These are phyloP conservation scores for Hirundo rustica DNA, from an alignment of 2,797 vertebrate species.

Conservation along the genomic window DNA sequence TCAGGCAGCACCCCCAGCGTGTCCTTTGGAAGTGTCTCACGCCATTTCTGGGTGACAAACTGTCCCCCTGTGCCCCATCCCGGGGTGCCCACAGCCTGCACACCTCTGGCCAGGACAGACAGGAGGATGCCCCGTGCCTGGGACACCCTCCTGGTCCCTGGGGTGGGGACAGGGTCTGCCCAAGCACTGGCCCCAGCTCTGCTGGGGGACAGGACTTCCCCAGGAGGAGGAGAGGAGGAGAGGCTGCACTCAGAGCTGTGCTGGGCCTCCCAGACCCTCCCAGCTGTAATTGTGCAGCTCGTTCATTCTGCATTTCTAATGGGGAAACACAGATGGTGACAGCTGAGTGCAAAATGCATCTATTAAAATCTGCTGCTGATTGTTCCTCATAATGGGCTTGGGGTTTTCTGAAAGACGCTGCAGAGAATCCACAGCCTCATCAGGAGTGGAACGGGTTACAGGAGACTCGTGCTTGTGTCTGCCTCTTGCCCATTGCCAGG, in stretches of 20 bases:
- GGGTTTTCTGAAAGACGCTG: slow-evolving; percentile 31
- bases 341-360: slow-evolving; percentile 62
- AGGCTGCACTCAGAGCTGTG: not conserved
- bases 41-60: not conserved
- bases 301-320: slow-evolving; percentile 66
- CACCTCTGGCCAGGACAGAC: not conserved
- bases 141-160: not conserved
- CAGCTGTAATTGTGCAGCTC: slow-evolving; percentile 60
- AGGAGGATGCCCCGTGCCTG: not conserved
- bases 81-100: not conserved
- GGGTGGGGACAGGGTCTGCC: accelerated
- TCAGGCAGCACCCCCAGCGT: accelerated
- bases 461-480: not conserved
- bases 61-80: accelerated
- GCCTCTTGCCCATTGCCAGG: not conserved
- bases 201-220: not conserved
- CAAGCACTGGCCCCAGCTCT: not conserved
- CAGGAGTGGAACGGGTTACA: not conserved
- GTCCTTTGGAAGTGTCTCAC: not conserved
- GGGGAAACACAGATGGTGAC: slow-evolving; percentile 69
- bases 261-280: not conserved
- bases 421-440: not conserved
- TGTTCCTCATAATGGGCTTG: slow-evolving; percentile 59
- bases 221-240: not conserved
- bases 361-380: slow-evolving; percentile 70